Conservation (phyloP, 1,140 invertebrate genomes). For the Condylostylus longicornis region DNA sequence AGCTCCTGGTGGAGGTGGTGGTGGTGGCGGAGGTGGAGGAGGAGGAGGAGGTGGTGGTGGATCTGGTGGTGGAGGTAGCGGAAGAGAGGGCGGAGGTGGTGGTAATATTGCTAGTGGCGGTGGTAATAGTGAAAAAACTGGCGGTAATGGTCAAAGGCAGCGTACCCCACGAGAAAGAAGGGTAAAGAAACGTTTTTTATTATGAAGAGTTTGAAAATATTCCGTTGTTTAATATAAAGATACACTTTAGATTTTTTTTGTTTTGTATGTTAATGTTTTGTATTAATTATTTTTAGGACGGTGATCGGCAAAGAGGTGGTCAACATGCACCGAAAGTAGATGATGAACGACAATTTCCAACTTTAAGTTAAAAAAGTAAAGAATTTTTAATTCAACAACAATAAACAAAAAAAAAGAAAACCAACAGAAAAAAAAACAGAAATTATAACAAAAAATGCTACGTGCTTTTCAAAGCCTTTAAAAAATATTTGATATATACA, state of each 20-base stretch:
- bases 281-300: slow-evolving; percentile 19
- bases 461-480: no score
- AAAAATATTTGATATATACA: no score
- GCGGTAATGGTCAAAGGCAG: slow-evolving; percentile 14
- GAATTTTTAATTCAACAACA: no score
- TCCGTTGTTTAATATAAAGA: background rate
- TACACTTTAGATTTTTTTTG: background rate
- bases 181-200: background rate
- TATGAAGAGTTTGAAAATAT: background rate
- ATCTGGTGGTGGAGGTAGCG: slow-evolving; percentile 4
- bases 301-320: slow-evolving; percentile 20
- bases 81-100: slow-evolving; percentile 16
- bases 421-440: no score
- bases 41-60: slow-evolving; percentile 27
- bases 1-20: slow-evolving; percentile 26
- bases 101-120: slow-evolving; percentile 23
- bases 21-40: slow-evolving; percentile 27
- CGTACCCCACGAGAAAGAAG: slow-evolving; percentile 18
- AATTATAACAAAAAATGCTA: no score
- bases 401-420: no score
- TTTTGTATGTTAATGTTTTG: slow-evolving; percentile 2
- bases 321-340: slow-evolving; percentile 80
- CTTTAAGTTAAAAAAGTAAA: slow-evolving; percentile 63
- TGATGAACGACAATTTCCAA: slow-evolving; percentile 89
- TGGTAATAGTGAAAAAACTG: slow-evolving; percentile 14